Conservation (phyloP, 2,888 invertebrate genomes). For the Tetramorium bicarinatum region DNA sequence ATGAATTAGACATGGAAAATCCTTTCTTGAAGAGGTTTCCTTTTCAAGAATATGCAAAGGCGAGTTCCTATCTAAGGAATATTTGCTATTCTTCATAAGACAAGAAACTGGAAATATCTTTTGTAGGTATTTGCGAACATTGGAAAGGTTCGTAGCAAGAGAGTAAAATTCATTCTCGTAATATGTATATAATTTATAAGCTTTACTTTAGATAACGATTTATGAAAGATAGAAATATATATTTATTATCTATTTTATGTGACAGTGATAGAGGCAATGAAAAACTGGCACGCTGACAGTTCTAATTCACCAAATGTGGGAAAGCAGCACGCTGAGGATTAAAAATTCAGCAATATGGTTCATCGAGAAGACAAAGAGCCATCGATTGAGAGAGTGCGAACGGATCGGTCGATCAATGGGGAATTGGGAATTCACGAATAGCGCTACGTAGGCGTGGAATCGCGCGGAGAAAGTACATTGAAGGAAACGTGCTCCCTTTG, state of each 20-base stretch:
- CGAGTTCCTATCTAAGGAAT: not conserved
- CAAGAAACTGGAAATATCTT: not conserved
- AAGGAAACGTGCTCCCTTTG: constrained; percentile 12
- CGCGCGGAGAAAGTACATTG: constrained; percentile 16
- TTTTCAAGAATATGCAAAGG: not conserved
- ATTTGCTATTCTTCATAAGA: not conserved
- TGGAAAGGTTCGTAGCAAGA: not conserved
- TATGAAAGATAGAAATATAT: not conserved
- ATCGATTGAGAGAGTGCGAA: not conserved
- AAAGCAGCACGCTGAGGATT: not conserved
- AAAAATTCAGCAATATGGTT: not conserved
- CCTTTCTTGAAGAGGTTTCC: not conserved
- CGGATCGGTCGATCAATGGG: not conserved
- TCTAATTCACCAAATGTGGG: not conserved
- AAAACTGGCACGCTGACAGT: not conserved
- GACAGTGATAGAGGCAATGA: not conserved
- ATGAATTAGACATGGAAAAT: not conserved
- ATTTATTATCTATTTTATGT: not conserved
- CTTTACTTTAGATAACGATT: not conserved
- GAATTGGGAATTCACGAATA: not conserved
- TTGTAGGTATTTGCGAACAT: not conserved
- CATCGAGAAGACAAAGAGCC: not conserved
- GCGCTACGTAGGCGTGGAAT: constrained; percentile 3
- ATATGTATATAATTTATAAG: too few relatives aligned
- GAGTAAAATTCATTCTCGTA: not conserved